Evolutionary conservation across 2,797 vertebrate species (phyloP), one percentile per base, ranked within the genome.

Genomic region (Schizopygopsis pylzovi): DNA sequence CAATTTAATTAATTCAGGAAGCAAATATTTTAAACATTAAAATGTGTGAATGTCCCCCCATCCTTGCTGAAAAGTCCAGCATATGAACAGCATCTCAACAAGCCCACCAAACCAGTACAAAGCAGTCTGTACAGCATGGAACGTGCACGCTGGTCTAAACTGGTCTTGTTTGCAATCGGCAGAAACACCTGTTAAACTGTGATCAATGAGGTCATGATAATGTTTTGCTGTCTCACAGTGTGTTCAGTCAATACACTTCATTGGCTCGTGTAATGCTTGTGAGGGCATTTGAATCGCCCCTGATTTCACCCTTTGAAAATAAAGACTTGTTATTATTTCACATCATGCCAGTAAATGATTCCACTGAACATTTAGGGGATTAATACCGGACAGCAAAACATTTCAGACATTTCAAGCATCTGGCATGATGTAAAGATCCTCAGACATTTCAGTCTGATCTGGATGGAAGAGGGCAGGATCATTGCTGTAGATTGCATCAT

Each of bases 401-500:
- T 15, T 28, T 76, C 37, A 41, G 6, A 25, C 28, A 5, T 16
- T 85, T 87, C 18, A 91, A 86, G 87, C 87, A 7, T 95, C 91
- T 52, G 95, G 95, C 1, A 94, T 11, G 63, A 96, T 84, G 45
- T 96, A 96, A 77, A 94, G 20, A 4, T 95, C 93, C 43, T 91
- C 92, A 3, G 79, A 84, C 54, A 22, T 1, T 12, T 90, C 77
- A 4, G 90, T 1, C 37, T 71, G 49, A 2, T 86, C 81, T 56
- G 87, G 61, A 11, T 91, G 87, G 76, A 68, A 86, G 52, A 91
- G 92, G 6, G 79, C 86, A 0, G 91, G 92, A 56, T 94, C 93
- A 6, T 96, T 96, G 92, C 71, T 89, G 93, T 96, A 96, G 88
- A 96, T 95, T 75, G 90, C 93, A 1, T 95, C 93, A 88, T 93